Base-by-base conservation (phyloP, 2,888 invertebrate species). In the Scaptomyza tumidula region DNA sequence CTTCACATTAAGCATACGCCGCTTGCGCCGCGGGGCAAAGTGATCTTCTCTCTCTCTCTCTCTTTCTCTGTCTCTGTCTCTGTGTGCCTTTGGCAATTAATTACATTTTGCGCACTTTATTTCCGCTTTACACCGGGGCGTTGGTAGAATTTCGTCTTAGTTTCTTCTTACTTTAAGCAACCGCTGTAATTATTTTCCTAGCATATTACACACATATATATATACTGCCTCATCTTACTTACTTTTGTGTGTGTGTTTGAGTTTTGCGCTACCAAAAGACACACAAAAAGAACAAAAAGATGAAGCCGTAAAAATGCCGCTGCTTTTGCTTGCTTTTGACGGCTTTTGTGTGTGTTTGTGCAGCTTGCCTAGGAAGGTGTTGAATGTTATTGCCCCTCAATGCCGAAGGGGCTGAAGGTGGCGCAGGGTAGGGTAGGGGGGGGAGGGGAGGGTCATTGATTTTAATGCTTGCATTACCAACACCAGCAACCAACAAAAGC, bases 51-150 rank as follows among this genome's bases (percentile, higher is more conserved):
- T 16, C 39, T 16, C 16, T 39, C 7, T 2, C 7, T n/a, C 7
- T 11, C n/a, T n/a, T 41, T 16, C 39, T 39, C 39, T 16, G 16
- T 16, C 16, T 39, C 7, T 2, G 2, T n/a, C 7, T 11, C 13
- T 6, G 14, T 35, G 3, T 16, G 14, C 24, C 41, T 48, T 55
- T 31, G 62, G 79, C 82, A 83, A 87, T 87, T 83, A 87, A 83
- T 83, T 83, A 87, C 88, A 85, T 83, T 83, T 85, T 87, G 82
- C 82, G 87, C 71, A 87, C 82, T 87, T 87, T 85, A 74, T 83
- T 83, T 83, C 82, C 82, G 82, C 76, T 80, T 80, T 79, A 67
- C 81, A 80, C 80, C 61, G 77, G 77, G 43, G 53, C 65, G 54
- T 50, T 59, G 86, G 44, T 75, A 73, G 85, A 83, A 81, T 82